These are phyloP conservation scores for Trilocha varians DNA, from an alignment of 2,888 invertebrate genomes.

Conservation along the genomic window DNA sequence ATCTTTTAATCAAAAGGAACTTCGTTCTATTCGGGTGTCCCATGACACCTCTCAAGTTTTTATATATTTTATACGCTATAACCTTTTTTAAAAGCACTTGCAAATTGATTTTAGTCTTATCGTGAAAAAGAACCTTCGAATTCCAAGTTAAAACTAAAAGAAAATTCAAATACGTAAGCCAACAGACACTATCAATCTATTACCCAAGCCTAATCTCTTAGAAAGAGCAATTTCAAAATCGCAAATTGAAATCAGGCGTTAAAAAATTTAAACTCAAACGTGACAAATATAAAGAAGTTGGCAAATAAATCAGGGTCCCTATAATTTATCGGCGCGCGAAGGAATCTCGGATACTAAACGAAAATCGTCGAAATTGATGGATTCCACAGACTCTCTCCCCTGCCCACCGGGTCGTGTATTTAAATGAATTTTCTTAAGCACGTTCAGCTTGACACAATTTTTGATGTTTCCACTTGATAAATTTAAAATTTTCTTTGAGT, in stretches of 20 bases:
- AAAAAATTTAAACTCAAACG: neutral
- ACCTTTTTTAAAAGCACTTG: too few relatives aligned
- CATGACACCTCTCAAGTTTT: too few relatives aligned
- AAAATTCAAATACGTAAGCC: too few relatives aligned
- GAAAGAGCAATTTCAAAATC: neutral
- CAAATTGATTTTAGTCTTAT: too few relatives aligned
- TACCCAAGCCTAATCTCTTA: neutral
- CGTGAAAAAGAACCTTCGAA: too few relatives aligned
- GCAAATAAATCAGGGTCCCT: constrained; percentile 50
- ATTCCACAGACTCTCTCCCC: constrained; percentile 42
- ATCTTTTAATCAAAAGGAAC: too few relatives aligned
- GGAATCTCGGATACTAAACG: constrained; percentile 37
- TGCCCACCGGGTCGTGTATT: constrained; percentile 31
- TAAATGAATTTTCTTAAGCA: constrained; percentile 31
- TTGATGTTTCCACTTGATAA: constrained; percentile 9
- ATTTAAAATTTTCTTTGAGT: constrained; percentile 2
- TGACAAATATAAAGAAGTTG: constrained; percentile 37
- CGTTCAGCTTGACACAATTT: constrained; percentile 12
- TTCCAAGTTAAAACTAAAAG: too few relatives aligned
- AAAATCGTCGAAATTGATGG: constrained; percentile 56
- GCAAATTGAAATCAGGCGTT: neutral
- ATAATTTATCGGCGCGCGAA: constrained; percentile 50
- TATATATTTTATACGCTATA: too few relatives aligned
- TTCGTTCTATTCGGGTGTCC: too few relatives aligned
- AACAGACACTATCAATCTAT: too few relatives aligned